Evolutionary conservation across 2,888 invertebrate genomes (phyloP), one percentile per base, ranked within the genome.

Genomic region (Tryphoninae sp.): DNA sequence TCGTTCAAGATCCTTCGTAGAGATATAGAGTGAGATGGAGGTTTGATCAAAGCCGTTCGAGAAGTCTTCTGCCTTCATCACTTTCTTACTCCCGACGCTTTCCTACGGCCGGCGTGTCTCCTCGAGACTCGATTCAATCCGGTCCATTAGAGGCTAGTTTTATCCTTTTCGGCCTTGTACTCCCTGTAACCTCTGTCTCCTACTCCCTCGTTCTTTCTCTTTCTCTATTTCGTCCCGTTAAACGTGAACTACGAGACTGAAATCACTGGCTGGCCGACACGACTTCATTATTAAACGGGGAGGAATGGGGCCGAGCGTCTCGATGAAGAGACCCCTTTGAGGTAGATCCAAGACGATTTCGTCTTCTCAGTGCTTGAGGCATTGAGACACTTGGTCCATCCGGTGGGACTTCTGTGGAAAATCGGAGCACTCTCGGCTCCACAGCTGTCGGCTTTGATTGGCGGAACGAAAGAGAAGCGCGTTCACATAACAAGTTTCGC

Each of bases 61-160:
- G 33, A 64, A 61, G 82, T 72, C 76, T 80, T 71, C 81, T 78
- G 82, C 83, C 83, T 85, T 78, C 76, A 71, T 82, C 67, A 51
- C 74, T 80, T 82, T 72, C 73, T 55, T 33, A 61, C 65, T 45
- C 55, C 55, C 55, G 55, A 65, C 59, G 23, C 62, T 55, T 62
- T 68, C 55, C 33, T 62, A 40, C 71, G 49, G 42, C 49, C 59
- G 62, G 49, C 51, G 16, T 42, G 55, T 42, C 73, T 74, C 71
- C 67, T 67, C 59, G 75, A 78, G 75, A 80, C 79, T 77, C 79
- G 79, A 81, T 80, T 79, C 79, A 74, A 78, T 84, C 78, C 79
- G 68, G 83, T 81, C 83, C 79, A 79, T 83, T 80, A 80, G 68
- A 84, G 76, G 68, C 76, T 64, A 75, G 75, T 75, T 81, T 77